Percentiles rank a stretch among this genome's conserved stretches.
phyloP scores from a whole-genome alignment of 2,888 invertebrate species.

The Aphodius sticticus region DNA sequence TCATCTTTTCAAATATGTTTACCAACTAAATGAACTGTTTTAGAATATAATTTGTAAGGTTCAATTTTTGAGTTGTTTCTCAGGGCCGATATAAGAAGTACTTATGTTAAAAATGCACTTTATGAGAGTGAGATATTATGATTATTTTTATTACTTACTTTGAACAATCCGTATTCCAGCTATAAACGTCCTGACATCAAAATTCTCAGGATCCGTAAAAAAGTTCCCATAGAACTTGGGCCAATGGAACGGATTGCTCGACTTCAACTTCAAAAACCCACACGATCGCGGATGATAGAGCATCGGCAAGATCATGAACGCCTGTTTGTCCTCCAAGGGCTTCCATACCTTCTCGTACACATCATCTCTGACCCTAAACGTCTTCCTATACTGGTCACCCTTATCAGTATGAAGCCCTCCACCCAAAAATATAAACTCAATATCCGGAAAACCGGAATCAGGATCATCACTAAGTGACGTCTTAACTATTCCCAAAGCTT shows the following conservation, averaged over 20 bases:
- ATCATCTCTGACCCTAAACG: slow-evolving; percentile 66
- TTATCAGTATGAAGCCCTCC: slow-evolving; percentile 66
- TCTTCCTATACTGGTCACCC: slow-evolving; percentile 51
- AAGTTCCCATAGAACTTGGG: slow-evolving; percentile 84
- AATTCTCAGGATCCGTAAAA: slow-evolving; percentile 66
- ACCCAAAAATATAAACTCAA: slow-evolving; percentile 69
- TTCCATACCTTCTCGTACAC: slow-evolving; percentile 66
- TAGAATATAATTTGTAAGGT: too few species aligned
- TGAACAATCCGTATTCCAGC: slow-evolving; percentile 62
- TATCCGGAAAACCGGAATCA: slow-evolving; percentile 66
- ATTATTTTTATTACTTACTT: slow-evolving; percentile 7
- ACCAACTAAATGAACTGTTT: too few species aligned
- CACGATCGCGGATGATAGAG: slow-evolving; percentile 76
- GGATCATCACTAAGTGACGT: slow-evolving; percentile 25
- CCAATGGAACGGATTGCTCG: slow-evolving; percentile 73
- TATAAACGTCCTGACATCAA: slow-evolving; percentile 58
- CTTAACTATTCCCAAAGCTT: slow-evolving; percentile 66
- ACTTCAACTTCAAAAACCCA: slow-evolving; percentile 73
- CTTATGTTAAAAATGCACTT: too few species aligned
- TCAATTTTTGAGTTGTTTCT: too few species aligned
- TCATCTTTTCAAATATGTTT: too few species aligned
- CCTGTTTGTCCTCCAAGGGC: slow-evolving; percentile 59
- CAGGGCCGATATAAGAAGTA: too few species aligned
- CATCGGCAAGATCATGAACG: slow-evolving; percentile 68
- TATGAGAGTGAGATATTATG: too few species aligned